phyloP scores from a whole-genome alignment of 2,113 vertebrate species.

The Centropus unirufus region DNA sequence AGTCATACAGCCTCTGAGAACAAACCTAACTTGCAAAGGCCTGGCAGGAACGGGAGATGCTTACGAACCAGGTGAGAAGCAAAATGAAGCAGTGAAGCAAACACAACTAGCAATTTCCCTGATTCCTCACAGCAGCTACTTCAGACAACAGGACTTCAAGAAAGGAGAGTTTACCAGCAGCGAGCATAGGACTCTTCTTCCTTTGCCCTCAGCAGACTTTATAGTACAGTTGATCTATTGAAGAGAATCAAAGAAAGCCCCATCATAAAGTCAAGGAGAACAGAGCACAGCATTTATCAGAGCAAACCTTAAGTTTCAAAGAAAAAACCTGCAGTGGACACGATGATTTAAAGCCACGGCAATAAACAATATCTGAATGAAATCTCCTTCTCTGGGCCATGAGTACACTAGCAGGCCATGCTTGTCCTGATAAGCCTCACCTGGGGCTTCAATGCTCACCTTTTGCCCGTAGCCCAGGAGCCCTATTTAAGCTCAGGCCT shows the following conservation, averaged over 20 bases:
- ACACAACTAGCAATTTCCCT: not conserved
- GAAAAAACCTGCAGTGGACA: too few species aligned
- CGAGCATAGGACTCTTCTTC: too few species aligned
- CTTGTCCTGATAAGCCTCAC: not conserved
- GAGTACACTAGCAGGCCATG: rapidly evolving
- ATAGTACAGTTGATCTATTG: too few species aligned
- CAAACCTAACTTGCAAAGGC: not conserved
- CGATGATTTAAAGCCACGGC: too few species aligned
- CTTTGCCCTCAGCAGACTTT: too few species aligned
- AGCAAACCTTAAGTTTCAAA: too few species aligned
- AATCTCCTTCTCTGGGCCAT: not conserved
- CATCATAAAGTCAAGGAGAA: too few species aligned
- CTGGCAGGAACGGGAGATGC: not conserved
- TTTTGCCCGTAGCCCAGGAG: not conserved
- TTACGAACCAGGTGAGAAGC: not conserved
- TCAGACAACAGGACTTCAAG: not conserved
- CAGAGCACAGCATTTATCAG: too few species aligned
- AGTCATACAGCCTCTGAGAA: not conserved
- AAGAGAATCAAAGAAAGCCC: too few species aligned
- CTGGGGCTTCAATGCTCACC: not conserved
- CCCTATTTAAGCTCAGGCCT: not conserved
- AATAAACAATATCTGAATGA: not conserved
- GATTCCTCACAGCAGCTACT: not conserved
- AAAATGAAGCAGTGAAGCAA: not conserved
- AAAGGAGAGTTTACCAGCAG: not conserved